Base-by-base conservation (phyloP, 2,797 vertebrate species). In the Neopelma chrysocephalum region DNA sequence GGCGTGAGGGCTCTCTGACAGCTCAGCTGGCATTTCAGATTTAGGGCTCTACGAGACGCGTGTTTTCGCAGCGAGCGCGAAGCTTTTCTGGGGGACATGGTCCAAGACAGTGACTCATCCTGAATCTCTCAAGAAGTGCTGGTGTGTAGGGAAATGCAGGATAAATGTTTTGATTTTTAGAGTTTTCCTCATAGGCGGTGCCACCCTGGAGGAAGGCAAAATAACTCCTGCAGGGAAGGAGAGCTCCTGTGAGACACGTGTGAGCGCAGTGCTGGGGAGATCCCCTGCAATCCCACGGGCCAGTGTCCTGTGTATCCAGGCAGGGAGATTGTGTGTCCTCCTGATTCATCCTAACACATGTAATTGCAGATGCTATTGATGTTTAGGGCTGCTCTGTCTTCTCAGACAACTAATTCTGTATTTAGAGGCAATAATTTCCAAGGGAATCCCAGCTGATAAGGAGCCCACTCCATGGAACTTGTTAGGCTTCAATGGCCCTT, bases 161-260 rank as follows among this genome's bases (percentile, higher is more conserved):
- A 82, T 94, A 92, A 96, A 92, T 96, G 93, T 96, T 97, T 96
- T 94, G 95, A 90, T 85, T 87, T 91, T 92, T 50, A 54, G 65
- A 82, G 58, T 68, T 92, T 90, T 84, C 76, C 87, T 90, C 60
- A 31, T 17, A 79, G 90, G 77, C 34, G 7, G 78, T 78, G 93
- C 70, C 70, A 36, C 85, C 57, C 66, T 3, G 6, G 81, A 88
- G 27, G 36, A 68, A 81, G 70, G 76, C 69, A 84, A 48, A 93
- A 70, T 69, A 94, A 76, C 82, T 86, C 53, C 54, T 38, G 27
- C 0, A 0, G 61, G 62, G 40, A 88, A 54, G 42, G n/a, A 91
- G 76, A 79, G 57, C 34, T 18, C 31, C 47, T 4, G 0, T 51
- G 42, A 62, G 43, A 32, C 10, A 6, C 0, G 2, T 5, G 45